phyloP scores from a whole-genome alignment of 2,888 invertebrate genomes.

The Drosophila vallismaia region DNA sequence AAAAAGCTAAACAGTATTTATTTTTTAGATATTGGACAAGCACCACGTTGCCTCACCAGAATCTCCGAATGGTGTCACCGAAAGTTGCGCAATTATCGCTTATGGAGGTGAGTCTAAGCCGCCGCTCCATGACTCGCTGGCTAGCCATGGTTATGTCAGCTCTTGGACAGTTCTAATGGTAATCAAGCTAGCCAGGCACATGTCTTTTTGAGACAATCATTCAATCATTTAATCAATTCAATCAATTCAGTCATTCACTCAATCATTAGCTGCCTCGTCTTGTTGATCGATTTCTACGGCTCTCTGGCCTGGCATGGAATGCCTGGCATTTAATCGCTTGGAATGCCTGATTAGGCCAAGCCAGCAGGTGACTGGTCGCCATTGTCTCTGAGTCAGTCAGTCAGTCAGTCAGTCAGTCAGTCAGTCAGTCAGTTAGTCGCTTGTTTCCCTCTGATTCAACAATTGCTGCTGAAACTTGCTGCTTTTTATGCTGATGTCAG shows the following conservation, averaged over 20 bases:
- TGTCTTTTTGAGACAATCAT: constrained; percentile 5
- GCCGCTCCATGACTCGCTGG: background rate
- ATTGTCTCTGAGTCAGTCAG: too few species aligned
- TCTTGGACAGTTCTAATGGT: constrained; percentile 34
- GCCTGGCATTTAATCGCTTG: constrained; percentile 7
- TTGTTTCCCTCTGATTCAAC: constrained; percentile 10
- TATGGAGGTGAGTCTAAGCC: background rate
- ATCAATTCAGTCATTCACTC: constrained; percentile 8
- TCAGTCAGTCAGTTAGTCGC: background rate
- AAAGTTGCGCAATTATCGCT: constrained; percentile 21
- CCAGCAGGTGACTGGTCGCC: constrained; percentile 24
- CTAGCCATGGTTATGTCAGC: constrained; percentile 26
- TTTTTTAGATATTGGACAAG: background rate
- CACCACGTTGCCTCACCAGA: constrained; percentile 12
- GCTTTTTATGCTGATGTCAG: constrained; percentile 50
- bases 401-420: background rate
- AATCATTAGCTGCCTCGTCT: constrained; percentile 7
- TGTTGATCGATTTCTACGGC: constrained; percentile 11
- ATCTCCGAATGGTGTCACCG: background rate
- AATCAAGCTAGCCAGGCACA: background rate
- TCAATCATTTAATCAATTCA: constrained; percentile 26
- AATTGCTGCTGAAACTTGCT: constrained; percentile 36
- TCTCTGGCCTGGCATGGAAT: constrained; percentile 12
- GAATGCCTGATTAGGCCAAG: constrained; percentile 26
- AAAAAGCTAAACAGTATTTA: background rate